Evolutionary conservation across 2,113 vertebrate species (phyloP).

Genomic region (Cnemophilus loriae): DNA sequence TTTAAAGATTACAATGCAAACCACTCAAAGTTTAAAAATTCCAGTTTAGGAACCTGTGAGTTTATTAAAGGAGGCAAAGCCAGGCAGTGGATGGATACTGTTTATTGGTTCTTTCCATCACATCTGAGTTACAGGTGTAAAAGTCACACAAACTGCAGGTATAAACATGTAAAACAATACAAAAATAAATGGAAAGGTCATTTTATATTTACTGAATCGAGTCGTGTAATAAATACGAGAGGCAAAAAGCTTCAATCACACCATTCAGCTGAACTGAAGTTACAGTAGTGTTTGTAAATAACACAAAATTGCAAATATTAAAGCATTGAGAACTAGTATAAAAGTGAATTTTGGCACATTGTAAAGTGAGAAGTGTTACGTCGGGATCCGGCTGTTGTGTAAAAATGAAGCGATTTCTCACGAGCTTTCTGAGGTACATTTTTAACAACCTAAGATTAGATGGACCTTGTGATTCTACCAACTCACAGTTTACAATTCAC

Average conservation of each 20-base stretch:
- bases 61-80: neutral
- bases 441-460: slow-evolving; percentile 62
- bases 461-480: slow-evolving; percentile 19
- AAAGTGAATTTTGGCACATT: slow-evolving; percentile 88
- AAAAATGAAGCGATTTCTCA: slow-evolving; percentile 57
- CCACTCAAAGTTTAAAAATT: neutral
- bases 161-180: slow-evolving; percentile 84
- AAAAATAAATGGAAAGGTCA: slow-evolving; percentile 83
- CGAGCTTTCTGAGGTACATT: slow-evolving; percentile 70
- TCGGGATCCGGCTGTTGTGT: slow-evolving; percentile 36
- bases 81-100: slow-evolving; percentile 32
- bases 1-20: neutral
- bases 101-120: slow-evolving; percentile 79
- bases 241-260: slow-evolving; percentile 95
- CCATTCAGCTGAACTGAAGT: slow-evolving; percentile 90
- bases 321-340: slow-evolving; percentile 78
- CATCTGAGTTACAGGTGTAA: slow-evolving; percentile 75
- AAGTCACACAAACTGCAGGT: slow-evolving; percentile 77
- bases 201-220: slow-evolving; percentile 81
- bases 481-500: slow-evolving; percentile 74
- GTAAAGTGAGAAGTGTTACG: slow-evolving; percentile 67
- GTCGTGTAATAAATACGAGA: slow-evolving; percentile 90
- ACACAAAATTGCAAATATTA: slow-evolving; percentile 74
- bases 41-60: neutral
- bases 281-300: slow-evolving; percentile 93